Percentiles rank a stretch among this genome's conserved stretches.
phyloP scores from a whole-genome alignment of 2,888 invertebrate species.

The Acrocera orbiculus region DNA sequence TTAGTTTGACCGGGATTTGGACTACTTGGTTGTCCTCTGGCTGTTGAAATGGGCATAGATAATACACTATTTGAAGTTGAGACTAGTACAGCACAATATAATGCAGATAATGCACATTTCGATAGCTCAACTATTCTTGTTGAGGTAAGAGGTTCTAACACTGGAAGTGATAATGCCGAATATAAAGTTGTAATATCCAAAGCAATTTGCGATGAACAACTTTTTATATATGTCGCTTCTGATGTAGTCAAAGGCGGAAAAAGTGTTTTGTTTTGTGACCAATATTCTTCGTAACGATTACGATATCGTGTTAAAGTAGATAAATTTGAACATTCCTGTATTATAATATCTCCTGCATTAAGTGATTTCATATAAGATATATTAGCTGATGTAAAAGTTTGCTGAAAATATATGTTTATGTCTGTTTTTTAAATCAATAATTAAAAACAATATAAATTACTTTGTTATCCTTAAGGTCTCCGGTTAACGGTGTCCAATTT shows the following conservation, averaged over 20 bases:
- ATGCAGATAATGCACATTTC: slow-evolving; percentile 62
- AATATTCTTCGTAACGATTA: slow-evolving; percentile 33
- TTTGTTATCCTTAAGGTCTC: slow-evolving; percentile 31
- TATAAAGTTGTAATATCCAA: slow-evolving; percentile 67
- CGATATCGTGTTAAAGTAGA: slow-evolving; percentile 41
- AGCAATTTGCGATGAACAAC: slow-evolving; percentile 54
- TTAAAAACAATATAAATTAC: slow-evolving; percentile 18
- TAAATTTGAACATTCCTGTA: slow-evolving; percentile 65
- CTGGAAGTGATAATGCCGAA: slow-evolving; percentile 66
- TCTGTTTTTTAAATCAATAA: neutral
- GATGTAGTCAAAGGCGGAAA: slow-evolving; percentile 48
- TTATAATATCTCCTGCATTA: slow-evolving; percentile 62
- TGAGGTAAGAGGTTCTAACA: slow-evolving; percentile 72
- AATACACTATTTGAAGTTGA: slow-evolving; percentile 45
- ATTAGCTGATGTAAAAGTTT: slow-evolving; percentile 61
- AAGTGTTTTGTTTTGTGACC: slow-evolving; percentile 43
- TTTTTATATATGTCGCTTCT: slow-evolving; percentile 56
- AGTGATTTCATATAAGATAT: slow-evolving; percentile 59
- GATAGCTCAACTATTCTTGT: slow-evolving; percentile 69
- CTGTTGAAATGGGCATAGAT: slow-evolving; percentile 36
- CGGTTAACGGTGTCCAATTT: slow-evolving; percentile 31
- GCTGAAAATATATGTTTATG: slow-evolving; percentile 33
- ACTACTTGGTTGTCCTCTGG: slow-evolving; percentile 38
- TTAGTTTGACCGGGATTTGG: slow-evolving; percentile 15
- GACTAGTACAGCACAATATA: slow-evolving; percentile 62